Conservation (phyloP, 2,888 invertebrate genomes). For the Galerucella nymphaeae region DNA sequence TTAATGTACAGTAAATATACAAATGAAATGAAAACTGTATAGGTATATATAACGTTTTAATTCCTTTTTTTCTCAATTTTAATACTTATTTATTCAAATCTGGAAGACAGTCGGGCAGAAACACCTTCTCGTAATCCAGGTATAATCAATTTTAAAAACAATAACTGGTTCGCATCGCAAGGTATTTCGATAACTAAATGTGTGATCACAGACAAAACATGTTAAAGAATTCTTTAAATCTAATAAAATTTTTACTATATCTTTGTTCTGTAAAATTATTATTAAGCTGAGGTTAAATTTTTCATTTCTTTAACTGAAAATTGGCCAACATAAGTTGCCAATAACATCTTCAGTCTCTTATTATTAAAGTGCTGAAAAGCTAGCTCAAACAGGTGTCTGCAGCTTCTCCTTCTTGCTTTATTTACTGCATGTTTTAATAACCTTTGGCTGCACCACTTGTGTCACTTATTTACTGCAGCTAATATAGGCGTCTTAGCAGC, state of each 20-base stretch:
- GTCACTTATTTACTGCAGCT: no score
- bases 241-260: background rate
- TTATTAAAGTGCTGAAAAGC: no score
- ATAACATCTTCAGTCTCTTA: no score
- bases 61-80: conserved; percentile 56
- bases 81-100: conserved; percentile 62
- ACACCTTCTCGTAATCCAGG: conserved; percentile 52
- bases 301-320: no score
- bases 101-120: conserved; percentile 52
- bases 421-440: no score
- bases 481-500: no score
- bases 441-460: no score
- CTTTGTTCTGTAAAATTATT: conserved; percentile 1
- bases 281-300: background rate
- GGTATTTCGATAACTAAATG: background rate
- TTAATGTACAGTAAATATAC: conserved; percentile 64
- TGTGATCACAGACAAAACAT: conserved; percentile 17
- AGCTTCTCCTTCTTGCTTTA: no score
- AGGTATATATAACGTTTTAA: conserved; percentile 59
- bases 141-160: conserved; percentile 50
- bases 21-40: conserved; percentile 66
- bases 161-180: conserved; percentile 34
- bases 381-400: no score
- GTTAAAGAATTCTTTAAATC: background rate
- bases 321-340: no score